A percentile compares a stretch with the other conserved stretches of the same genome.
These are phyloP conservation scores for Uria lomvia DNA, from an alignment of 2,113 vertebrate species.

Conservation along the genomic window DNA sequence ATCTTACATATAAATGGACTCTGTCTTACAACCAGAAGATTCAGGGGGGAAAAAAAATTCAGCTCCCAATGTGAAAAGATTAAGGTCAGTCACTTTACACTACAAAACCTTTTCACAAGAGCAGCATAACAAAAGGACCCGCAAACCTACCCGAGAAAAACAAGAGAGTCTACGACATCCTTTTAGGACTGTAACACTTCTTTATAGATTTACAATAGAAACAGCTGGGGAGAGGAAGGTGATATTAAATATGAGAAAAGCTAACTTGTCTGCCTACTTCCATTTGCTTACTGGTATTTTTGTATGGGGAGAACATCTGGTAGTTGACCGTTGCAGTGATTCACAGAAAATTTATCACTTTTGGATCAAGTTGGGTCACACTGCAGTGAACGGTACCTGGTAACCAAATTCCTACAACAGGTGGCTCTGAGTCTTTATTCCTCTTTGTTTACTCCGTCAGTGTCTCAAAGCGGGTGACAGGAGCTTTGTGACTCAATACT, in stretches of 20 bases:
- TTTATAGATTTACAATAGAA: neutral
- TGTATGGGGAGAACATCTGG: neutral
- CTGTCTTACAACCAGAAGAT: constrained; percentile 47
- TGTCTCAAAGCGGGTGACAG: neutral
- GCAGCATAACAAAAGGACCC: constrained; percentile 24
- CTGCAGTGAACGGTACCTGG: neutral
- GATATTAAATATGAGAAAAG: neutral
- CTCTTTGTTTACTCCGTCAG: neutral
- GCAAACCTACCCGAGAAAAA: neutral
- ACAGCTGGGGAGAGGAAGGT: neutral
- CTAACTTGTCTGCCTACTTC: neutral
- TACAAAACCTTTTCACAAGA: constrained; percentile 53
- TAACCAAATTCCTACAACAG: neutral
- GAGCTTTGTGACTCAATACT: neutral
- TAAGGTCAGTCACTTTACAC: constrained; percentile 50
- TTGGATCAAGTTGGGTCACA: neutral
- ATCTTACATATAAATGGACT: constrained; percentile 63
- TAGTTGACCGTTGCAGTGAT: accelerated
- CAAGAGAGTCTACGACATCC: neutral
- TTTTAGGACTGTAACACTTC: neutral
- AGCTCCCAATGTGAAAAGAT: constrained; percentile 50
- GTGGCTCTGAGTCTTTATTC: neutral
- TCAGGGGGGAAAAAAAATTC: constrained; percentile 13
- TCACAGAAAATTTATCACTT: neutral
- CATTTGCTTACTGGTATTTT: neutral